phyloP scores from a whole-genome alignment of 2,797 vertebrate genomes.

The Sciurus carolinensis region DNA sequence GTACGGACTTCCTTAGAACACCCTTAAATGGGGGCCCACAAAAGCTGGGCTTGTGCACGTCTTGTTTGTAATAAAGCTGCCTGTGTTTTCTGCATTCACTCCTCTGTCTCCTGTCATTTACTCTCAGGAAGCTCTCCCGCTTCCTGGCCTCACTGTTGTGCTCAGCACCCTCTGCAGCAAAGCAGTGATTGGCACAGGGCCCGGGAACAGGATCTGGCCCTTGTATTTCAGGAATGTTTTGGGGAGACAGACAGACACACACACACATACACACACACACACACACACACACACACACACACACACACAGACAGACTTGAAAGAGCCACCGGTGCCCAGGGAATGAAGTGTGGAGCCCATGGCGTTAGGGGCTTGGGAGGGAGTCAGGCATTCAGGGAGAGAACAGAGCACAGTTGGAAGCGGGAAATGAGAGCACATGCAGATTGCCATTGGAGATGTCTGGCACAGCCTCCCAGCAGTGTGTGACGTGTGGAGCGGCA shows the following conservation, averaged over 20 bases:
- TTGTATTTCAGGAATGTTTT: not conserved
- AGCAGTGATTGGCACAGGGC: not conserved
- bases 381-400: not conserved
- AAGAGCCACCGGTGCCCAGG: not conserved
- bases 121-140: not conserved
- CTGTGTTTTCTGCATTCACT: not conserved
- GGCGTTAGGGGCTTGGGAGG: not conserved
- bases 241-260: not conserved
- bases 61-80: not conserved
- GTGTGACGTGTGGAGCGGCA: not conserved
- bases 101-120: not conserved
- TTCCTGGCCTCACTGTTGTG: not conserved
- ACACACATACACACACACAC: rapidly evolving
- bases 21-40: not conserved
- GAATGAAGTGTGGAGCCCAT: not conserved
- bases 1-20: not conserved
- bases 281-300: no score
- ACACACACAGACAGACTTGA: no score
- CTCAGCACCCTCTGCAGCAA: not conserved
- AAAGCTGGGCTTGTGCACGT: not conserved
- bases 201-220: no score
- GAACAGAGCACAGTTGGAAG: not conserved
- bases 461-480: not conserved
- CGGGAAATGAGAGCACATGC: not conserved
- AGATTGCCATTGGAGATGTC: not conserved